Evolutionary conservation across 2,888 invertebrate species (phyloP).

Genomic region (Diarsia rubi): DNA sequence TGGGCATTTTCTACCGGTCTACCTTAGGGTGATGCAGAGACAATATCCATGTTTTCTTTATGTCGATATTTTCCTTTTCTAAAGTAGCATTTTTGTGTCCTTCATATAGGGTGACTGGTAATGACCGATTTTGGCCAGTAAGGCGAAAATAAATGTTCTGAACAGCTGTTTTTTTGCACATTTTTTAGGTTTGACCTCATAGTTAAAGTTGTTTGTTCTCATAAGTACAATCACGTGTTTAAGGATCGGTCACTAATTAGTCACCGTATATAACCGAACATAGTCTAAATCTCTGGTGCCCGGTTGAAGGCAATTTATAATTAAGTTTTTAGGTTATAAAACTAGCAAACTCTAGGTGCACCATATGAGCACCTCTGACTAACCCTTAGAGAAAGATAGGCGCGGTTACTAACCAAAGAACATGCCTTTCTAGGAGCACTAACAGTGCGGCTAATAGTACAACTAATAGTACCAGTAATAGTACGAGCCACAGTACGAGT

Average conservation of each 20-base stretch:
- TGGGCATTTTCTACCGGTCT: no score
- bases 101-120: no score
- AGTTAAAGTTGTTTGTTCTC: no score
- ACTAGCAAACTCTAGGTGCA: neutral
- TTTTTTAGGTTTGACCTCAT: no score
- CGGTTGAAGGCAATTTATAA: neutral
- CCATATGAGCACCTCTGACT: neutral
- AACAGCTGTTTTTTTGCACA: no score
- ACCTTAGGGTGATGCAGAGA: no score
- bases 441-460: slow-evolving; percentile 33
- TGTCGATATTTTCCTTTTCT: neutral
- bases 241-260: no score
- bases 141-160: no score
- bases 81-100: neutral
- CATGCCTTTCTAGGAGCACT: neutral
- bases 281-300: neutral
- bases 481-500: slow-evolving; percentile 35
- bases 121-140: no score
- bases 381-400: neutral
- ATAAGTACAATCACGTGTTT: no score
- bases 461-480: slow-evolving; percentile 10
- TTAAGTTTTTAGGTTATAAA: no score
- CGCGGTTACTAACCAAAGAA: neutral
- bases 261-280: neutral
- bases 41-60: no score